Evolutionary conservation across 2,797 vertebrate genomes (phyloP), one percentile per base, ranked within the genome.

Genomic region (Gorsachius magnificus): DNA sequence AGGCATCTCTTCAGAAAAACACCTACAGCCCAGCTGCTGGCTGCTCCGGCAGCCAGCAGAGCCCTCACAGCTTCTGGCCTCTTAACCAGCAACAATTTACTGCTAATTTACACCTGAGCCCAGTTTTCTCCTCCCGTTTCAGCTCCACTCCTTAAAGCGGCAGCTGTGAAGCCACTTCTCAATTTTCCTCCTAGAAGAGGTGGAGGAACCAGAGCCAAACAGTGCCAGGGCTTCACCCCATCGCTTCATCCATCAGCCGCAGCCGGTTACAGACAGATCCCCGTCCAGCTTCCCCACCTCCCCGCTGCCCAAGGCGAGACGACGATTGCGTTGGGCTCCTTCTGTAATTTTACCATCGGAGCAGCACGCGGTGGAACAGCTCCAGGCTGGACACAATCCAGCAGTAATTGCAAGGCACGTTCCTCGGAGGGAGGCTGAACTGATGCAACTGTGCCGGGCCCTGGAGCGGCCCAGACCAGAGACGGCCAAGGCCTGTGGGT

Each of bases 181-280:
- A 1, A 1, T 25, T 18, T 3, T 24, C 64, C 57, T 56, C 33
- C 48, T 11, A 11, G 43, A 11, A 1, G 26, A 12, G 43, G 56
- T 12, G 22, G 64, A 57, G 16, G 36, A 64, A 28, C 16, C 0
- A 11, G 45, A 50, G 57, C 57, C 51, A 20, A 57, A 26, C 41
- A 5, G 21, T 1, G 28, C 25, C 31, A 0, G 0, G 64, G 5
- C 33, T 28, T 45, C 26, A 2, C 21, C 29, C 21, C 9, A 3
- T 17, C 28, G 3, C 57, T 36, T 60, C 16, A 5, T 35, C 56
- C 56, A 7, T 14, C 41, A 43, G 51, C 48, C 41, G 1, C 38
- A 35, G 58, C 36, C 29, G 0, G 22, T 9, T 9, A 6, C 21
- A 6, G 28, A 22, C 28, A 7, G 13, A 19, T 18, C 10, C 4